Conservation (phyloP, 2,113 vertebrate species). For the Hemicordylus capensis region DNA sequence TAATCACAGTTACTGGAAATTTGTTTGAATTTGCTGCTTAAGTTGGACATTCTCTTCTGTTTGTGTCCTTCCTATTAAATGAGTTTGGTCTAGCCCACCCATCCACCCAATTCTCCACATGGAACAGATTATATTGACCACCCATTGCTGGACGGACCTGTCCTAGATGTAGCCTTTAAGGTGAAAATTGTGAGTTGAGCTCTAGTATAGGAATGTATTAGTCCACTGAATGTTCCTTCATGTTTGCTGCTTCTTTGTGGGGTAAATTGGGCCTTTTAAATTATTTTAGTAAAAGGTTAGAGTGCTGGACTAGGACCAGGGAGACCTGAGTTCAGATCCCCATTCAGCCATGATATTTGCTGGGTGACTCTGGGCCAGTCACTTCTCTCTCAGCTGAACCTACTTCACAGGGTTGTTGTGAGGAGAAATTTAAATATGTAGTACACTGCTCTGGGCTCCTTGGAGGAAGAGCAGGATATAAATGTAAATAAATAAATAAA, state of each 20-base stretch:
- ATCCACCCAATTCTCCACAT: neutral
- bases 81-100: neutral
- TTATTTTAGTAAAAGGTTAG: neutral
- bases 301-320: too few relatives aligned
- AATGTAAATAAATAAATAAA: too few relatives aligned
- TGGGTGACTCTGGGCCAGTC: too few relatives aligned
- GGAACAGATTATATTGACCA: neutral
- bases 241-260: neutral
- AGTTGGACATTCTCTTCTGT: neutral
- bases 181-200: neutral
- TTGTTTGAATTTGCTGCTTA: neutral
- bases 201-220: neutral
- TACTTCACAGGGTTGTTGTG: too few relatives aligned
- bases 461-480: too few relatives aligned
- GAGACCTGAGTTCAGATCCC: too few relatives aligned
- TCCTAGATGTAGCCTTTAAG: neutral
- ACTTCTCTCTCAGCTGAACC: too few relatives aligned
- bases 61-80: neutral
- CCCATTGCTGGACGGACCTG: neutral
- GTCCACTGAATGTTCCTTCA: neutral
- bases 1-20: neutral
- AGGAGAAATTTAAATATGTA: too few relatives aligned
- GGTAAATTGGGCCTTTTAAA: neutral
- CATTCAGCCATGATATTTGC: too few relatives aligned
- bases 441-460: too few relatives aligned